Percentiles rank a stretch among this genome's conserved stretches.
Evolutionary conservation across 35 echinoderm and acorn worm species (phyloP).

Genomic region (Eucidaris tribuloides): DNA sequence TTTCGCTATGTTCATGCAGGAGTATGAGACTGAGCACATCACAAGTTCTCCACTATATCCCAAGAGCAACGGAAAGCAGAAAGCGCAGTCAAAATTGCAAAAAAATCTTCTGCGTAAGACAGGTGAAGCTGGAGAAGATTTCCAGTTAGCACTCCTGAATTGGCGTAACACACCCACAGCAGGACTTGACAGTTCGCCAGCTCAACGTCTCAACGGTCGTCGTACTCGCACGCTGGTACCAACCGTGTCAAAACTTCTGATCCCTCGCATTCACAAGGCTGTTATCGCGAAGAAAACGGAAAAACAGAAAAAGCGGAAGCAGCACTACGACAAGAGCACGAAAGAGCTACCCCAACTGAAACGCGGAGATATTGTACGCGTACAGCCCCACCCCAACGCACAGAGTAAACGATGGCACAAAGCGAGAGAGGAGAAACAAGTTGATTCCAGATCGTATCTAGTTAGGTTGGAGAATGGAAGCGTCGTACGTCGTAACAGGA

Average conservation of each 20-base stretch:
- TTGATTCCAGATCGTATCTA: background rate
- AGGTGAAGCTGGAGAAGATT: background rate
- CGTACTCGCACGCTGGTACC: constrained; percentile 32
- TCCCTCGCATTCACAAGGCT: background rate
- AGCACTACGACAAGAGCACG: constrained; percentile 4
- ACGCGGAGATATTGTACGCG: constrained; percentile 2
- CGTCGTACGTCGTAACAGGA: background rate
- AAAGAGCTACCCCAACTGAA: background rate
- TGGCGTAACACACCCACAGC: constrained; percentile 51
- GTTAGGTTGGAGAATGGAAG: background rate
- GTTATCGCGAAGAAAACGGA: background rate
- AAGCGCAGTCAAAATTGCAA: background rate
- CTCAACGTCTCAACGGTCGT: constrained; percentile 26
- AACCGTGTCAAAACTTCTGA: background rate
- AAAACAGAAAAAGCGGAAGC: constrained; percentile 4
- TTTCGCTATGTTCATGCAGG: constrained; percentile 18
- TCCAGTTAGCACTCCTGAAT: constrained; percentile 29
- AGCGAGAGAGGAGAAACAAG: constrained; percentile 16
- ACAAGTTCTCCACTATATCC: constrained; percentile 17
- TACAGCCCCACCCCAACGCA: background rate
- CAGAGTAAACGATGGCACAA: constrained; percentile 11
- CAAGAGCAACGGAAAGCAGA: background rate
- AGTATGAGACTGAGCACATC: constrained; percentile 28
- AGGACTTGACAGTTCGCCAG: constrained; percentile 39
- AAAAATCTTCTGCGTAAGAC: background rate